Base-by-base conservation (phyloP, 2,888 invertebrate species). In the Heliconius erato region DNA sequence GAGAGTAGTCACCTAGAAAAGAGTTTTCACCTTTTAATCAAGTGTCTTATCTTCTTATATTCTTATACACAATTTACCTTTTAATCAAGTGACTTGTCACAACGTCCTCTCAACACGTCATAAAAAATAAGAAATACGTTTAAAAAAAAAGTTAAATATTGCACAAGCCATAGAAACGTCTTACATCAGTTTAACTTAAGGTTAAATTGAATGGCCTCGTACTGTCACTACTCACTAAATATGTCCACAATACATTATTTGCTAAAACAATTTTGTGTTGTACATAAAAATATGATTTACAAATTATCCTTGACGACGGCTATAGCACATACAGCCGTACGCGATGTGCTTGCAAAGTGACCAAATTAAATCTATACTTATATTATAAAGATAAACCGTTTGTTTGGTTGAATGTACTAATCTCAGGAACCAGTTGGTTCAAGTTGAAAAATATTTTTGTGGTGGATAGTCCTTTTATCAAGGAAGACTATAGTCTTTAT, bases 251-350 rank as follows among this genome's bases (percentile, higher is more conserved):
- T 14, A 23, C 67, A 44, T 28, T 80, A 67, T 80, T 80, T 74
- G 74, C 35, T 54, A 32, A 80, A 67, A 72, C 79, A 32, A 49
- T 32, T n/a, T 67, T 28, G n/a, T 23, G 65, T 74, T 54, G 54
- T 26, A 32, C 32, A 80, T 40, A 76, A 76, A 80, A 68, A 80
- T 80, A 68, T 76, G 26, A 69, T 80, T 67, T 80, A 80, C 68
- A 80, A 74, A 76, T 32, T 59, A 40, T 74, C 80, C 80, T 80
- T 80, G 80, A 74, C 35, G 14, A 12, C 65, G 35, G 49, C 49
- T 68, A 26, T 26, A 49, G 72, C 26, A 44, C n/a, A 26, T 26
- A 68, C 54, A 67, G 16, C 23, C 26, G 26, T 76, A 54, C 35
- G 59, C 79, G 71, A 16, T 19, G 49, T 35, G 54, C 54, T 80